Base-by-base conservation (phyloP, 2,888 invertebrate genomes). In the Listrodromus nycthemerus region DNA sequence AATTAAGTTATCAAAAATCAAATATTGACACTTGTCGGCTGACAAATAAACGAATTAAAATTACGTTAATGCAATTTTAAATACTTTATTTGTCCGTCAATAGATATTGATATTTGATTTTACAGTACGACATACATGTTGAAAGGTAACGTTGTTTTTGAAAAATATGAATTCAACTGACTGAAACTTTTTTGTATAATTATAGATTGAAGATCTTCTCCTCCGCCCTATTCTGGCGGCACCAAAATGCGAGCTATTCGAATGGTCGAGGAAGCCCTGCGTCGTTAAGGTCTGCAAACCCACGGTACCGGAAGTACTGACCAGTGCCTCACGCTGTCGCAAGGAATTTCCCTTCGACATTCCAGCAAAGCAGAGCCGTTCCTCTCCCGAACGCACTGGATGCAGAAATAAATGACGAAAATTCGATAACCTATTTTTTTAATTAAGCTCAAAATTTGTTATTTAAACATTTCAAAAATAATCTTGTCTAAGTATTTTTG, bases 231-330 rank as follows among this genome's bases (percentile, higher is more conserved):
- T 84, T 16, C 65, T 85, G 63, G 71, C 83, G 41, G 55, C 80
- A 16, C 86, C 85, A 24, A 74, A 58, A 50, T 79, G 80, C 10
- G 82, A 73, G 16, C 77, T 73, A 33, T 55, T 83, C 8, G 66
- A 85, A 52, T 80, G 74, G 61, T 58, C 65, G 45, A 85, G 69
- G 65, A 86, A 85, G 61, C 70, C 76, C 45, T 83, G 85, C 77
- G 78, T 74, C 67, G 33, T 19, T 55, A 66, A 63, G 45, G 55
- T 73, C 48, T 86, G 86, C 71, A 77, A 30, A 65, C 63, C 63
- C 41, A 70, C 65, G 52, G 66, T 65, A 66, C 73, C 69, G 66
- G 71, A 84, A 76, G 76, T 67, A 24, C 70, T 16, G 75, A 27
- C 66, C 66, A 48, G 33, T 52, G 76, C n/a, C 10, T 77, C 73